Base-by-base conservation (phyloP, 2,113 vertebrate genomes). In the Nycticryphes semicollaris region DNA sequence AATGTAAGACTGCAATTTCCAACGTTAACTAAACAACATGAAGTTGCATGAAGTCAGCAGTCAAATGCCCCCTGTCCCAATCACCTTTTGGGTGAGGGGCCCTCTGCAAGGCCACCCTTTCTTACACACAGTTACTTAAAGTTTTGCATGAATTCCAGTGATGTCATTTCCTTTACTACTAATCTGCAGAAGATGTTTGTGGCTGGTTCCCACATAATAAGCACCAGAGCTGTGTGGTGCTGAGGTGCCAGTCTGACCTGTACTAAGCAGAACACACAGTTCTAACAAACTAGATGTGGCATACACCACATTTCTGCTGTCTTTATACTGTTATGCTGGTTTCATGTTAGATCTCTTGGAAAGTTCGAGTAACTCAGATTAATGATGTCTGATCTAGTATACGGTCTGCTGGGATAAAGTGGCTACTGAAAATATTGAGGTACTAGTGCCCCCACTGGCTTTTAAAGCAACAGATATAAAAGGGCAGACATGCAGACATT, bases 1-100 rank as follows among this genome's bases (percentile, higher is more conserved):
- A 80, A 31, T 3, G 11, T 30, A 64, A 54, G 10, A 35, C 5
- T 27, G 41, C 12, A 8, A 16, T 77, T 93, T 74, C 17, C n/a
- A 17, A 60, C 64, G 39, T 64, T 15, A 68, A 43, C 43, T 35
- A 14, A 70, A 23, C 35, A 47, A 1, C 17, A 56, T 18, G 35
- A 53, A 27, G 3, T 4, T 1, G 0, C 18, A 2, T 12, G 10
- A 73, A 83, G 14, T 5, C 13, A 37, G 13, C 2, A 47, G 24
- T 30, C 39, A 84, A 5, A 57, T 10, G 48, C 4, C 24, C 6
- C 18, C 63, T 59, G 28, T n/a, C 28, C 15, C 0, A 0, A 18
- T 19, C 8, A 45, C 6, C 5, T 57, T 27, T 11, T n/a, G 27
- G 7, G 21, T 0, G 0, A 0, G 1, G 13, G 9, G 12, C 5